Evolutionary conservation across 2,888 invertebrate species (phyloP).

Genomic region (Plagodis pulveraria): DNA sequence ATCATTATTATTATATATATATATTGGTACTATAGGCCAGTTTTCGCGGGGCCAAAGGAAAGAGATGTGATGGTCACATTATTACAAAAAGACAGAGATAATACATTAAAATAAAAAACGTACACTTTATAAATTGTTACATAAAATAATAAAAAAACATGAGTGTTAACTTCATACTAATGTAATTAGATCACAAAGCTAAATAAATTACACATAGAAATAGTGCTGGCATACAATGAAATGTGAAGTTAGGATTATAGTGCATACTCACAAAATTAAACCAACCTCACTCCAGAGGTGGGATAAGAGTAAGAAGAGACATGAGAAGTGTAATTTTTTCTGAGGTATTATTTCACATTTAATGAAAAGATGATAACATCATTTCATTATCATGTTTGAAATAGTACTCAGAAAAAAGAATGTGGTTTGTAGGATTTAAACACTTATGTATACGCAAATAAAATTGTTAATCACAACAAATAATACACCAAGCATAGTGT

Average conservation of each 20-base stretch:
- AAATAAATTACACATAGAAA: conserved; percentile 45
- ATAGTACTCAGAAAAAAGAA: not conserved
- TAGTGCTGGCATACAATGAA: conserved; percentile 59
- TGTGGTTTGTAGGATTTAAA: not conserved
- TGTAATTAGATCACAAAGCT: conserved; percentile 38
- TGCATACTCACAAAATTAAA: not conserved
- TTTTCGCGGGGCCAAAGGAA: no score
- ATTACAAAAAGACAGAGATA: no score
- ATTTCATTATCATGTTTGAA: not conserved
- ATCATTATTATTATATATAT: no score
- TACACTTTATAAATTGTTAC: conserved; percentile 1
- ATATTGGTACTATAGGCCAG: no score
- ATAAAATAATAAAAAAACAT: conserved; percentile 19
- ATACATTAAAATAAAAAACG: no score
- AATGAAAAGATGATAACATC: no score
- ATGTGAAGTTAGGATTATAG: conserved; percentile 54
- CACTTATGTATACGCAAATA: conserved; percentile 27
- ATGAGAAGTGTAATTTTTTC: no score
- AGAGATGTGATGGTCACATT: not conserved
- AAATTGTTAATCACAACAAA: conserved; percentile 77
- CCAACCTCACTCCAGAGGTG: no score
- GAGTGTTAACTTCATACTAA: conserved; percentile 12
- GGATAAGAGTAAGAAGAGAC: no score
- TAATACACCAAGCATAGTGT: conserved; percentile 66
- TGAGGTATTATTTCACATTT: no score